Evolutionary conservation across 2,797 vertebrate genomes (phyloP).

Genomic region (Sylvilagus floridanus): DNA sequence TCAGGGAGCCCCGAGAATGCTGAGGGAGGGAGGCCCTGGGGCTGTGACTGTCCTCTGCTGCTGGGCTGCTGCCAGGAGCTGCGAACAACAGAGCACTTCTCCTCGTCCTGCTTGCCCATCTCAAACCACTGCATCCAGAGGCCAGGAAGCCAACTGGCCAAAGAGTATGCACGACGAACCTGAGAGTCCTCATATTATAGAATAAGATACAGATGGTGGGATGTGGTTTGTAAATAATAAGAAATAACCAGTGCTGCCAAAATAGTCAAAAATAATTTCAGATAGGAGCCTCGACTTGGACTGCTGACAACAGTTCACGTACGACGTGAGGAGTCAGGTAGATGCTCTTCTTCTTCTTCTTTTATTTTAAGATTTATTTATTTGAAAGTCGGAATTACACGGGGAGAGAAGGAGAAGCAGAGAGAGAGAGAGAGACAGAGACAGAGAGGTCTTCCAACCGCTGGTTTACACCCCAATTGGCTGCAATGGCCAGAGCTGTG

Average conservation of each 20-base stretch:
- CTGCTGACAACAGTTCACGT: not conserved
- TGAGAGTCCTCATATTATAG: not conserved
- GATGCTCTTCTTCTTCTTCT: not conserved
- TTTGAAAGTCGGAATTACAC: not conserved
- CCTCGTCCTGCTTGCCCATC: not conserved
- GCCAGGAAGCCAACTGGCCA: not conserved
- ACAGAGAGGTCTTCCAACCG: too few relatives aligned
- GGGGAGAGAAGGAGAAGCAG: too few relatives aligned
- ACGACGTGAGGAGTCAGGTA: not conserved
- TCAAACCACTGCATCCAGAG: not conserved
- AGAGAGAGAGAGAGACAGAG: too few relatives aligned
- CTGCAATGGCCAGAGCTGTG: too few relatives aligned
- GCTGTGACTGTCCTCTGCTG: not conserved
- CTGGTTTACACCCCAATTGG: too few relatives aligned
- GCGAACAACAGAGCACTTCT: not conserved
- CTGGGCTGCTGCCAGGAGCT: not conserved
- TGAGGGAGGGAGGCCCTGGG: too few relatives aligned
- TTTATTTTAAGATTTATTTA: too few relatives aligned
- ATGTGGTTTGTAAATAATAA: not conserved
- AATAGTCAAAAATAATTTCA: slow-evolving; percentile 15
- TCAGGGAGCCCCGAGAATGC: not conserved
- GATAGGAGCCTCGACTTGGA: not conserved
- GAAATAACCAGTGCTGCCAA: not conserved
- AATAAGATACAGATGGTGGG: not conserved
- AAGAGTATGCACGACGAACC: not conserved